phyloP scores from a whole-genome alignment of 1,140 invertebrate species.

The Pollicipes pollicipes region DNA sequence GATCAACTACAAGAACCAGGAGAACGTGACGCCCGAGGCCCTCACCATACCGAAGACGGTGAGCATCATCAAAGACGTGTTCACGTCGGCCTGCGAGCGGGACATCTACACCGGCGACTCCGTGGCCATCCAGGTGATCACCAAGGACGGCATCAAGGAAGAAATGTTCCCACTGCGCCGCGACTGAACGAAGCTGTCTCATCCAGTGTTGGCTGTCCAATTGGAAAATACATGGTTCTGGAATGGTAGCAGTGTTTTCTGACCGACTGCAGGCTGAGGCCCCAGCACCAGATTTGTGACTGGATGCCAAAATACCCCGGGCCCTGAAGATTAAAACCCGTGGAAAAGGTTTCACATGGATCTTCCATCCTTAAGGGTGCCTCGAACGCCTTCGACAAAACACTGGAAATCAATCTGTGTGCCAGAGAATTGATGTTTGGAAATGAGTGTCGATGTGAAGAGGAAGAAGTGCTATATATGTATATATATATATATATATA shows the following conservation, averaged over 20 bases:
- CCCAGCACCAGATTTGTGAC: no score
- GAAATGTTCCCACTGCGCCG: constrained; percentile 20
- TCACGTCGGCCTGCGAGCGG: constrained; percentile 88
- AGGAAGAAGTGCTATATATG: no score
- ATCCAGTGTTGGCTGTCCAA: not conserved
- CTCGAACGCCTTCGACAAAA: no score
- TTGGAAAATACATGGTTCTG: not conserved
- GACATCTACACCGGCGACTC: constrained; percentile 94
- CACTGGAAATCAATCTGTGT: no score
- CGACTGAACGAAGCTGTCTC: constrained; percentile 18
- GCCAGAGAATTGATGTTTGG: no score
- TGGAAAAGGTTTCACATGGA: no score
- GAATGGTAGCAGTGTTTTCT: not conserved
- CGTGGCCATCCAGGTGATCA: constrained; percentile 73
- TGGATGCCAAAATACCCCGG: no score
- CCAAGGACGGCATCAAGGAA: constrained; percentile 56
- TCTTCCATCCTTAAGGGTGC: no score
- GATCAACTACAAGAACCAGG: constrained; percentile 71
- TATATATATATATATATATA: no score
- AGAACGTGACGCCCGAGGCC: constrained; percentile 34
- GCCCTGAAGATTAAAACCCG: no score
- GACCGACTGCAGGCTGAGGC: no score
- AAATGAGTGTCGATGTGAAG: no score
- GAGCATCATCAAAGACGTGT: constrained; percentile 72
- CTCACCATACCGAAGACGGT: constrained; percentile 30